Base-by-base conservation (phyloP, 2,113 vertebrate genomes). In the Anser brachyrhynchus region DNA sequence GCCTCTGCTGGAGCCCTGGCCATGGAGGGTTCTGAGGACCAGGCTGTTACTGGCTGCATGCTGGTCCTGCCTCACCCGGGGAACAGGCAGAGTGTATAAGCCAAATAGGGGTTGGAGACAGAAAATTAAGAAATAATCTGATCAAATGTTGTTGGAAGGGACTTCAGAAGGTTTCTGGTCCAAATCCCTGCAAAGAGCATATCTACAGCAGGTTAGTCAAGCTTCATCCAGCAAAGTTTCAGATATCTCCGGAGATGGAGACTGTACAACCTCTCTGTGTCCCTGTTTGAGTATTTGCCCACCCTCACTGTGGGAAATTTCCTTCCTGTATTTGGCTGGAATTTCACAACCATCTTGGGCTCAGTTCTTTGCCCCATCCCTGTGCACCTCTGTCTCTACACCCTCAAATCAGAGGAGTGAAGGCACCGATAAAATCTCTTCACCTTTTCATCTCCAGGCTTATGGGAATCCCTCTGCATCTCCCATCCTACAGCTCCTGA, bases 31-130 rank as follows among this genome's bases (percentile, higher is more conserved):
- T 73, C 23, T 14, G 29, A 33, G 58, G 46, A 16, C 15, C 12
- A 16, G 70, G 35, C 52, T 35, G 29, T 19, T 29, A 22, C 10
- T 78, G 55, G 11, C 21, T 29, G 49, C 57, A 5, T 6, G 11
- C 20, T 57, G 37, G 52, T 52, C 25, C 69, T 71, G n/a, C 31
- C 51, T 43, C 26, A n/a, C 5, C 35, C 10, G 28, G 13, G 8
- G 31, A n/a, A 74, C 29, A 62, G 10, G 14, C 8, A 12, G 25
- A 54, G 37, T 15, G 15, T 43, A 5, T 23, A n/a, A 69, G 13
- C 5, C 17, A 43, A 8, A 39, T n/a, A 35, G 22, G 5, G 4
- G 59, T 4, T 4, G 0, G 33, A 51, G 31, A 25, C n/a, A 43
- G n/a, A 54, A 46, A 58, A 54, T 11, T 54, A 35, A 64, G 51